phyloP scores from a whole-genome alignment of 1,140 invertebrate species.

The Acromyrmex echinatior region DNA sequence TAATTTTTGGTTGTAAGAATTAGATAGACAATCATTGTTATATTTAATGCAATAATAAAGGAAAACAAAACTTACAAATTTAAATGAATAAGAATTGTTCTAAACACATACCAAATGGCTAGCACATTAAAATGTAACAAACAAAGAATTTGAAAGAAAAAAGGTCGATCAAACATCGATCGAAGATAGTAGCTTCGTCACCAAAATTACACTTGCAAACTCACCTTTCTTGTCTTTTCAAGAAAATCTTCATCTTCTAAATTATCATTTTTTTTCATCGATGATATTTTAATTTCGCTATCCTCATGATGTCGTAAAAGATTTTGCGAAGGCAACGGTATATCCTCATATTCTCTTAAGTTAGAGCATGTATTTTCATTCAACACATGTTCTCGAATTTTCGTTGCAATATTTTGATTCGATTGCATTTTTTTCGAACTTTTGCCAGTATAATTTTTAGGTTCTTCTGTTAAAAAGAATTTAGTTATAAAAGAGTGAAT shows the following conservation, averaged over 20 bases:
- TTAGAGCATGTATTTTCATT: neutral
- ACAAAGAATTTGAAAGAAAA: constrained; percentile 4
- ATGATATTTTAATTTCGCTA: constrained; percentile 77
- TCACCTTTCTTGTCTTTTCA: constrained; percentile 84
- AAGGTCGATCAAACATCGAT: neutral
- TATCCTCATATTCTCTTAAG: constrained; percentile 44
- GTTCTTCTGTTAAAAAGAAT: constrained; percentile 17
- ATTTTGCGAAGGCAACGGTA: constrained; percentile 55
- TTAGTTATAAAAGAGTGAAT: neutral
- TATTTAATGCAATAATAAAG: constrained; percentile 14
- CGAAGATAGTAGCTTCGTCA: constrained; percentile 36
- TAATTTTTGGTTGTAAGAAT: neutral
- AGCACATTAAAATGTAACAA: constrained; percentile 18
- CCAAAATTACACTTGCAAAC: constrained; percentile 70
- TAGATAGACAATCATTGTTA: neutral
- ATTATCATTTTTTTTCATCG: constrained; percentile 68
- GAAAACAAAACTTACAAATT: neutral
- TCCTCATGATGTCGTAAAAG: constrained; percentile 67
- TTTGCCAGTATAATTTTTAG: neutral
- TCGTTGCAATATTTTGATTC: constrained; percentile 19
- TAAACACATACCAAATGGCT: constrained; percentile 1
- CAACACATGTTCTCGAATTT: constrained; percentile 44
- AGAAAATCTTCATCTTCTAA: constrained; percentile 80
- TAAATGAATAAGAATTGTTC: constrained; percentile 22
- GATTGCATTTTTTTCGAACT: neutral